Evolutionary conservation across 2,113 vertebrate genomes (phyloP), one percentile per base, ranked within the genome.

Genomic region (Heterocephalus glaber): DNA sequence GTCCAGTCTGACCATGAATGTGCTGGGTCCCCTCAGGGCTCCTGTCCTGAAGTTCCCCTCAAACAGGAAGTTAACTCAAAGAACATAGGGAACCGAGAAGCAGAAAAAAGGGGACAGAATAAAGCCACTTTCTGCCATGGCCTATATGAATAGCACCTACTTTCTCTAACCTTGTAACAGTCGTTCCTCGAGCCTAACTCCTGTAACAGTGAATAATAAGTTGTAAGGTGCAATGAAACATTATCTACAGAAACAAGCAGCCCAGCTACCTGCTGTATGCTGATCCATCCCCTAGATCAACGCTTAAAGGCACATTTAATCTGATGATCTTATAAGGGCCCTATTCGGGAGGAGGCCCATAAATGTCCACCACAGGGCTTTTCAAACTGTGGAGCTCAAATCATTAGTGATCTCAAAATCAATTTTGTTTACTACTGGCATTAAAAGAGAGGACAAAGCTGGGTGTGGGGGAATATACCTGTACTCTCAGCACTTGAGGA

Each of bases 381-480:
- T 91, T 87, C 86, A 90, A 90, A 94, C 70, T 54, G 26, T 56
- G 76, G 68, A 41, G 74, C 41, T 91, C 74, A 90, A 81, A 16
- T 16, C 41, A 60, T 35, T 26, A 44, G 58, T 82, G 28, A 61
- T 61, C 90, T 65, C 60, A 5, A 94, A 86, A 35, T 94, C 26
- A 85, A 44, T 19, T 16, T 22, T 60, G 38, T 86, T 65, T 91
- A 26, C 60, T 76, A 92, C 14, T 7, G 85, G 41, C 30, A 65
- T 41, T 38, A 58, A 79, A 68, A 35, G 28, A 52, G 47, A 52
- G 14, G 44, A 30, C 12, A 35, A 6, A 80, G 77, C 49, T 54
- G 33, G 28, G 33, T 49, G 30, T 19, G 8, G 30, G 9, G 7
- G 44, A 22, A 28, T 17, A 44, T 22, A 28, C 41, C 24, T 76